Evolutionary conservation across 2,888 invertebrate species (phyloP).

Genomic region (Rhaphigaster nebulosa): DNA sequence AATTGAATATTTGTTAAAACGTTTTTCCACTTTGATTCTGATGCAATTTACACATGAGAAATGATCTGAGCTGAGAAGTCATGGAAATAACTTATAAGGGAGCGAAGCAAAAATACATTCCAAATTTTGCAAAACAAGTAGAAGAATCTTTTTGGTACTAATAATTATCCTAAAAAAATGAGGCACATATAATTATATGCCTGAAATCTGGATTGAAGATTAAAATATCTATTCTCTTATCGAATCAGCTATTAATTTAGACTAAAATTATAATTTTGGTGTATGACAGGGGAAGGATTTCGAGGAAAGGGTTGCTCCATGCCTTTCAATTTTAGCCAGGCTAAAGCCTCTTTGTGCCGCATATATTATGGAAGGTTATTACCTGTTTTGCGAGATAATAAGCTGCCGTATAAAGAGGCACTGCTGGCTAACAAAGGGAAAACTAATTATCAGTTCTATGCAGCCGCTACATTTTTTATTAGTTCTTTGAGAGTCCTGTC

Average conservation of each 20-base stretch:
- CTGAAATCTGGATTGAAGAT: background rate
- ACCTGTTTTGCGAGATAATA: slow-evolving; percentile 31
- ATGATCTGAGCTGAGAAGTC: no score
- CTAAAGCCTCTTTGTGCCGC: slow-evolving; percentile 23
- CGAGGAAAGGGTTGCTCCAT: background rate
- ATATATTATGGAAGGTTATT: slow-evolving; percentile 35
- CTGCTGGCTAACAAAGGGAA: background rate
- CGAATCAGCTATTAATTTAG: background rate
- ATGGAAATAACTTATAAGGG: no score
- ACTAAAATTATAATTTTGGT: background rate
- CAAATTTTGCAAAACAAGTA: no score
- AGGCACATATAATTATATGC: background rate
- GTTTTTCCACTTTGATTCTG: no score
- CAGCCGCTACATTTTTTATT: background rate
- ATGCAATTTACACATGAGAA: no score
- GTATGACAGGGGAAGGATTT: background rate
- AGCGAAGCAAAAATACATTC: no score
- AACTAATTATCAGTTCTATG: slow-evolving; percentile 25
- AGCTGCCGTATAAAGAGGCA: background rate
- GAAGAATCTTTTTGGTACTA: no score
- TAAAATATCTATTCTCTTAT: background rate
- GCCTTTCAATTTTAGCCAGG: background rate
- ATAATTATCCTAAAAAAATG: no score
- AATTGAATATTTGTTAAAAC: no score
- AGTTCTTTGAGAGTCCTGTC: background rate